Evolutionary conservation across 2,888 invertebrate species (phyloP), one percentile per base, ranked within the genome.

Genomic region (Perizoma flavofasciatum): DNA sequence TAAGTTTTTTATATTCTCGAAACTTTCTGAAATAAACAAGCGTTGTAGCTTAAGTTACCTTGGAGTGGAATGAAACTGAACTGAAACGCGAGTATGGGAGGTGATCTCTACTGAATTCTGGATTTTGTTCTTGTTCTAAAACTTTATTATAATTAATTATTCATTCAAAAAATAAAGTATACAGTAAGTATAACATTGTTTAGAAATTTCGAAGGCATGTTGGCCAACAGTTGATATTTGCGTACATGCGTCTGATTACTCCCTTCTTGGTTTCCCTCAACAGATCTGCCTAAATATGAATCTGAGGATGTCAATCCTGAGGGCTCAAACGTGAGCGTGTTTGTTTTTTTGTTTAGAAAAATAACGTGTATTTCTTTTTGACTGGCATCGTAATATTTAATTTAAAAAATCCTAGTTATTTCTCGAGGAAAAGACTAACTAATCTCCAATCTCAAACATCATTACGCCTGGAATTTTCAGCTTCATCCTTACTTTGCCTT

Each of bases 21-120:
- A 71, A 77, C 67, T 74, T 70, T 71, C 63, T 48, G 56, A 65
- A 68, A 72, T 73, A 75, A 75, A 72, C 75, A 75, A 77, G 77
- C 74, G 74, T 72, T 74, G 71, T 71, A 69, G 65, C 66, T 71
- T 68, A 70, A 73, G 67, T 65, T 73, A 72, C 71, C 70, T 73
- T 65, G 49, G 46, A 48, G 58, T 63, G 59, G 60, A 66, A 55
- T 49, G 47, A 65, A 66, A 64, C 68, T 61, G 59, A 63, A 60
- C 60, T 61, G 65, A 67, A 68, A 43, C n/a, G n/a, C 33, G 47
- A 49, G 52, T 48, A 53, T 61, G 55, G 1, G 39, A 46, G 9
- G 43, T 50, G 45, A 40, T 56, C 48, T 45, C 43, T 9, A 39
- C 6, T 43, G 44, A 6, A 53, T 58, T 39, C 34, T 47, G 43